A percentile compares a stretch with the other conserved stretches of the same genome.
phyloP scores from a whole-genome alignment of 2,113 vertebrate genomes.

The Zosterops japonicus region DNA sequence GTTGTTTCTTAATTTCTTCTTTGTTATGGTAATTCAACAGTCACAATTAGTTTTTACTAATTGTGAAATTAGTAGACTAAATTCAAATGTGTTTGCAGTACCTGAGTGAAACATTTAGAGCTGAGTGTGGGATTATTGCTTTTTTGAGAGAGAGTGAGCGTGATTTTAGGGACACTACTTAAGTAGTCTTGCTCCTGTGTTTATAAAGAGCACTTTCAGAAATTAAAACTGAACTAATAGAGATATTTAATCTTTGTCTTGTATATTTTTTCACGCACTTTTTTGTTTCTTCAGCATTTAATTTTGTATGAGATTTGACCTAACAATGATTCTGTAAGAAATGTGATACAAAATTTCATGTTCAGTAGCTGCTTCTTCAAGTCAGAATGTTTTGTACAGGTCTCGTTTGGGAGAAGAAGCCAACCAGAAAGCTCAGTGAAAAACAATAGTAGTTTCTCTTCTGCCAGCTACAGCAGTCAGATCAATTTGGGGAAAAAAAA shows the following conservation, averaged over 20 bases:
- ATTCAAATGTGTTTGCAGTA: not conserved
- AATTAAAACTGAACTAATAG: not conserved
- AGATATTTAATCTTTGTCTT: not conserved
- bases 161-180: not conserved
- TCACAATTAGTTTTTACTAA: not conserved
- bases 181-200: not conserved
- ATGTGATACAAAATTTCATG: not conserved
- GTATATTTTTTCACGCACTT: not conserved
- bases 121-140: not conserved
- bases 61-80: no score
- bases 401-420: not conserved
- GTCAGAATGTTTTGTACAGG: not conserved
- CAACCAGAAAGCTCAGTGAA: not conserved
- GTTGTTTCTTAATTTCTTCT: not conserved
- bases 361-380: not conserved
- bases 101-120: not conserved
- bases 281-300: not conserved
- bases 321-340: not conserved
- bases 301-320: not conserved
- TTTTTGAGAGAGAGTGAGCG: not conserved
- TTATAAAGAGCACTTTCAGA: not conserved
- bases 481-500: not conserved
- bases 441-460: not conserved
- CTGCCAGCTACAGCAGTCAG: not conserved
- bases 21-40: not conserved